Conservation (phyloP, 2,888 invertebrate species). For the Liposcelis brunnea region DNA sequence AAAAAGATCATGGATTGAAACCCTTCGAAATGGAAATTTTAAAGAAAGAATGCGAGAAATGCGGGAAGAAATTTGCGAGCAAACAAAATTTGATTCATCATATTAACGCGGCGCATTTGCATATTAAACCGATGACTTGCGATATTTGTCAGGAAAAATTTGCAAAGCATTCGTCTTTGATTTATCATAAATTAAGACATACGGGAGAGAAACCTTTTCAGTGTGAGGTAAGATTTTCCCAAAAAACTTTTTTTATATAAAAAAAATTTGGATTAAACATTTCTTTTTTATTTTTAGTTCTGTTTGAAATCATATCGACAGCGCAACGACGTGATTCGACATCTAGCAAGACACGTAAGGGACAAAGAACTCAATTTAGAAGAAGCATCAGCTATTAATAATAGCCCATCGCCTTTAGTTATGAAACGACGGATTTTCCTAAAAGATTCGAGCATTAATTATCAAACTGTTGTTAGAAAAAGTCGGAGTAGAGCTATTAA, state of each 20-base stretch:
- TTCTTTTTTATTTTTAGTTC: background rate
- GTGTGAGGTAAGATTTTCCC: conserved; percentile 1
- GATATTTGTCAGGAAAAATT: background rate
- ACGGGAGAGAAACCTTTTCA: conserved; percentile 6
- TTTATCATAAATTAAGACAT: conserved; percentile 1
- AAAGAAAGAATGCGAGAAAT: conserved; percentile 4
- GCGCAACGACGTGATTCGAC: conserved; percentile 2
- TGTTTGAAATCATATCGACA: conserved; percentile 1
- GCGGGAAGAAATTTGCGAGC: background rate
- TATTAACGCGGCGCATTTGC: conserved; percentile 2
- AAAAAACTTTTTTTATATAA: too few species aligned
- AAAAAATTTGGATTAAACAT: background rate
- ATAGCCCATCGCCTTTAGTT: background rate
- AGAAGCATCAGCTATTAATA: conserved; percentile 3
- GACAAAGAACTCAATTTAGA: conserved; percentile 2
- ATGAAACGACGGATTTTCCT: conserved; percentile 4
- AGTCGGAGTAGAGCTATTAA: too few species aligned
- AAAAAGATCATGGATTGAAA: background rate
- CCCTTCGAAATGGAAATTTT: background rate
- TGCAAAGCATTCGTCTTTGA: conserved; percentile 3
- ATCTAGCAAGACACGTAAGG: conserved; percentile 5
- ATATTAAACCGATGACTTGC: conserved; percentile 6
- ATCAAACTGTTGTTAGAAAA: too few species aligned
- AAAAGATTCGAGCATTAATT: background rate
- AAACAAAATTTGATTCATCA: conserved; percentile 5